Evolutionary conservation across 1,140 invertebrate species (phyloP).

Genomic region (Euschistus heros): DNA sequence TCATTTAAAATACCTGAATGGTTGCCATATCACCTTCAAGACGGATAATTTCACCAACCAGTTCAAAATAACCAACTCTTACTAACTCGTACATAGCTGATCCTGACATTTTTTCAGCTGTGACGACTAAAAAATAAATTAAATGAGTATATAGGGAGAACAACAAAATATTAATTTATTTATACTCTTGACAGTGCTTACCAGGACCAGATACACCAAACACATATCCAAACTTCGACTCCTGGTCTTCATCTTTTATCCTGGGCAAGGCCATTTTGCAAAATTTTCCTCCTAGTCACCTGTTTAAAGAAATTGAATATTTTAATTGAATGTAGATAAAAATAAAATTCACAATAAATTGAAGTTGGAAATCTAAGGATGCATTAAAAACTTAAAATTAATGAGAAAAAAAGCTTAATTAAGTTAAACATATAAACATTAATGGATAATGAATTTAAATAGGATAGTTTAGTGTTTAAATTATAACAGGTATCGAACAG

Average conservation of each 20-base stretch:
- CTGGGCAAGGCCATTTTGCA: conserved; percentile 43
- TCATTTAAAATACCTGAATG: conserved; percentile 73
- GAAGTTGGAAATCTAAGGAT: no score
- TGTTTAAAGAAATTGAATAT: no score
- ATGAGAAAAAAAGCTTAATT: no score
- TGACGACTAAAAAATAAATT: conserved; percentile 66
- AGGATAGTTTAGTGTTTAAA: no score
- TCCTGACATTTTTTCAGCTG: conserved; percentile 97
- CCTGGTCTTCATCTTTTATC: conserved; percentile 74
- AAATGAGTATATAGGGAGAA: neutral
- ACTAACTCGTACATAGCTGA: conserved; percentile 99
- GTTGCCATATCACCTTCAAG: conserved; percentile 99
- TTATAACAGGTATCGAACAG: neutral
- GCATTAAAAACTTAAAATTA: no score
- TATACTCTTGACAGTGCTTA: conserved; percentile 38
- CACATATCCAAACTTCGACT: conserved; percentile 87
- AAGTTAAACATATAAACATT: no score
- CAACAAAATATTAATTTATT: neutral
- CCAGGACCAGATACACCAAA: conserved; percentile 95
- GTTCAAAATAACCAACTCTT: conserved; percentile 91
- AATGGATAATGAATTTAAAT: no score
- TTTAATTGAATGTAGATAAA: no score
- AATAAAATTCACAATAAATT: no score
- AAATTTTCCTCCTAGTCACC: no score
- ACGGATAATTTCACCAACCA: conserved; percentile 99